Percentiles rank a stretch among this genome's conserved stretches.
Conservation (phyloP, 2,797 vertebrate genomes). For the Chromis chromis region DNA sequence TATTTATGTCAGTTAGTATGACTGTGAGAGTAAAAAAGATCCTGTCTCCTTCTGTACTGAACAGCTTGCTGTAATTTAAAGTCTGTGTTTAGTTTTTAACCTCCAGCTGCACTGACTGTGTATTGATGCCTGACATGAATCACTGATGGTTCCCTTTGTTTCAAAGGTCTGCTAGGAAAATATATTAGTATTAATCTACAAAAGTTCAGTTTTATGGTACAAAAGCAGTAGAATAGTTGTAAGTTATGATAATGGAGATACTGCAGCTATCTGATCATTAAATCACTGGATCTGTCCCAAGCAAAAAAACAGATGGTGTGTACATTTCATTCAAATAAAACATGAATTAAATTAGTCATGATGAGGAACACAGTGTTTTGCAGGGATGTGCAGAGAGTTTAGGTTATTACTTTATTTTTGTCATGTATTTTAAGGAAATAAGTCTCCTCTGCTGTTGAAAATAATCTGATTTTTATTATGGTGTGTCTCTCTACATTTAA, state of each 20-base stretch:
- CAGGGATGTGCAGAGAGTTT: too few species aligned
- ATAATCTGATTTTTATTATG: not conserved
- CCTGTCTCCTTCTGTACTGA: slow-evolving; percentile 8
- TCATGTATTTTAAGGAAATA: not conserved
- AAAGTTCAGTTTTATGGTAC: not conserved
- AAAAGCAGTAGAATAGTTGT: not conserved
- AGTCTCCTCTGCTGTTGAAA: not conserved
- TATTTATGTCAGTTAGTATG: not conserved
- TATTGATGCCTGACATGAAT: not conserved
- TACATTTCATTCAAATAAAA: too few species aligned
- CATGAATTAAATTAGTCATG: too few species aligned
- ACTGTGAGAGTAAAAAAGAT: not conserved
- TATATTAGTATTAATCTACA: not conserved
- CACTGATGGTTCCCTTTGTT: not conserved
- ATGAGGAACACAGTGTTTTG: too few species aligned
- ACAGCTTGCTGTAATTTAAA: not conserved
- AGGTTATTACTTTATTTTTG: too few species aligned
- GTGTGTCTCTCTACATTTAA: not conserved
- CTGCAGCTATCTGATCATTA: not conserved
- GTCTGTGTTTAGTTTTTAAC: not conserved
- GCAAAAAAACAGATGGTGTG: not conserved
- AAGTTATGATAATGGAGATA: not conserved
- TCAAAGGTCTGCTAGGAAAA: not conserved
- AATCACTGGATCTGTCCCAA: not conserved
- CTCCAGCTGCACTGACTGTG: not conserved